Evolutionary conservation across 1,140 invertebrate genomes (phyloP), one percentile per base, ranked within the genome.

Genomic region (Potamilus streckersoni): DNA sequence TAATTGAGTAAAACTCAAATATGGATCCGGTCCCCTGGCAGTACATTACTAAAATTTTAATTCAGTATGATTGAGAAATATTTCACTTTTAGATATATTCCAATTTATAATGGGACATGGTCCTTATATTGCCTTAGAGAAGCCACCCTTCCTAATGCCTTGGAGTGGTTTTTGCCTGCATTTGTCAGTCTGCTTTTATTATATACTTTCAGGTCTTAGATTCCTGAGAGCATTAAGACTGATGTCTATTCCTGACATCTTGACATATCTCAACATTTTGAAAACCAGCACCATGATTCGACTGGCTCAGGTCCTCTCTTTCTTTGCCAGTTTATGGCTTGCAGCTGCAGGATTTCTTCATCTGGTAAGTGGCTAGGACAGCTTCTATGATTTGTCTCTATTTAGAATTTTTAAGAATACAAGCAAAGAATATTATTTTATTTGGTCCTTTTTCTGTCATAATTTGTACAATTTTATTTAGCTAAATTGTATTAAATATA

Each of bases 221-320:
- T 99, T 99, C 93, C 94, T 99, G 88, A 94, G 98, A 94, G 98
- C 98, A 89, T 93, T 99, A 90, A 94, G 98, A 91, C 94, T 99
- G 91, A 99, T 99, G 97, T 99, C 86, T 38, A 87, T 91, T 27
- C 89, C 90, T 23, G 90, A 91, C 79, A 89, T 91, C 61, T 76
- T 91, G 49, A 90, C 89, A 60, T 90, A 90, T 75, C 79, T 90
- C 49, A 90, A 90, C 71, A 86, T 91, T 60, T 79, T 91, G 14
- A 87, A 89, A 76, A 90, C 90, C 38, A 90, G 85, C 76, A 91
- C 86, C 27, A 80, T 85, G 64, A 90, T 91, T 23, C 80, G 88
- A 38, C 84, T 91, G 13, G 86, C 86, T 16, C 85, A 90, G 71
- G 80, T 91, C 8, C 80, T 89, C 2, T 84, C 88, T 15, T 84